phyloP scores from a whole-genome alignment of 2,113 vertebrate species.

The Hymenochirus boettgeri region DNA sequence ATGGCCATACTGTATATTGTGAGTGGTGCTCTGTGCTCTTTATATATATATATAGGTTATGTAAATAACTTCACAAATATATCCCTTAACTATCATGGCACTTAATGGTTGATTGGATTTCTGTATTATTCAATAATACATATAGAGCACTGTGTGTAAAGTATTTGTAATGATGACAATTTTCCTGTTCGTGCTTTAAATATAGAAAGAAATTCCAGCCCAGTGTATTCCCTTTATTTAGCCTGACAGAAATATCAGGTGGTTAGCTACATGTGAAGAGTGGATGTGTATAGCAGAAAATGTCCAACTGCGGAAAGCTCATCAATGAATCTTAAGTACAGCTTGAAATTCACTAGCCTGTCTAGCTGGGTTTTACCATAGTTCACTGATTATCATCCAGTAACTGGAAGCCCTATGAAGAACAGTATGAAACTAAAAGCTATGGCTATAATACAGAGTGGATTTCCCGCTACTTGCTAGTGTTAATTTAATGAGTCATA shows the following conservation, averaged over 20 bases:
- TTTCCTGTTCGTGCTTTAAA: constrained; percentile 14
- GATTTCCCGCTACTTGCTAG: no score
- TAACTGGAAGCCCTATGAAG: neutral
- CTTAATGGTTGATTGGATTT: neutral
- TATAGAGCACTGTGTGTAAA: neutral
- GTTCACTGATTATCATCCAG: constrained; percentile 47
- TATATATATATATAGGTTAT: no score
- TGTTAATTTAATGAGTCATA: no score
- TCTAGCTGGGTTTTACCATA: constrained; percentile 48
- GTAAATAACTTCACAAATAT: no score
- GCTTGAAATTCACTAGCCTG: constrained; percentile 43
- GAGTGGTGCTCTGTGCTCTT: no score
- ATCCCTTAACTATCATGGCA: neutral
- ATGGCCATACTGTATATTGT: no score
- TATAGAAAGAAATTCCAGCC: constrained; percentile 42
- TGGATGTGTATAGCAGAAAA: constrained; percentile 48
- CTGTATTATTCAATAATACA: neutral
- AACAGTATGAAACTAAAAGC: neutral
- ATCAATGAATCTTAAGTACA: constrained; percentile 44
- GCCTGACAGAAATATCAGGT: constrained; percentile 51
- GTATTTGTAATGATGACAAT: constrained; percentile 8
- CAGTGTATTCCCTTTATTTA: constrained; percentile 57
- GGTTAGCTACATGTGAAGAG: constrained; percentile 52
- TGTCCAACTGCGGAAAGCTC: constrained; percentile 44
- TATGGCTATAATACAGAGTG: no score